Evolutionary conservation across 2,888 invertebrate species (phyloP), one percentile per base, ranked within the genome.

Genomic region (Oxycera nigricornis): DNA sequence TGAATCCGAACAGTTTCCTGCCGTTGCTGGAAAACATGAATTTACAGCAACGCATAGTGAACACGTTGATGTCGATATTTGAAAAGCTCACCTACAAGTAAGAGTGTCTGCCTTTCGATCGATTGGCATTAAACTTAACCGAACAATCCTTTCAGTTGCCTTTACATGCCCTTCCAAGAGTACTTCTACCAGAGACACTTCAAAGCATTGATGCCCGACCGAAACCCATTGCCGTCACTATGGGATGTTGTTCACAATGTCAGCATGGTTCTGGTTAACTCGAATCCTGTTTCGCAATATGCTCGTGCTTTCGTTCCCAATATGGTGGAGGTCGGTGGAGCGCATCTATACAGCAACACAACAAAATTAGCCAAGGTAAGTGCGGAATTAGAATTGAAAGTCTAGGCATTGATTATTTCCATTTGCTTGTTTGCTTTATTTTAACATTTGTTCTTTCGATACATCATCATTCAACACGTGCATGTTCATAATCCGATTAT

Each of bases 1-100:
- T 86, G 75, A 82, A 87, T 76, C 86, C 88, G 1, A 86, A 87
- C 75, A 81, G 83, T 68, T 83, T 85, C 77, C 78, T 86, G 20
- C 82, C 83, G 6, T 86, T 83, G 62, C 79, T 83, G 0, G 84
- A 84, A 68, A 79, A 82, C 26, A 88, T 88, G 88, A 83, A 80
- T 24, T 83, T 88, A 9, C 79, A 80, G 52, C 81, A 88, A 78
- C 82, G 88, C 50, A 78, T 84, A 9, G 72, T 82, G 7, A 88
- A 88, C 76, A 83, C 86, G 0, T 76, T 87, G 1, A 83, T 85
- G 80, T 80, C 82, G 52, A 77, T 85, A 17, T 84, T 85, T 30
- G 83, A 84, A 70, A 83, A 83, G 17, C 75, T 83, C 28, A 84
- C 83, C 9, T 85, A 85, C 77, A 83, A 84, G 84, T 84, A 75